These are phyloP conservation scores for Sussaba pulchella DNA, from an alignment of 2,888 invertebrate genomes.

Conservation along the genomic window DNA sequence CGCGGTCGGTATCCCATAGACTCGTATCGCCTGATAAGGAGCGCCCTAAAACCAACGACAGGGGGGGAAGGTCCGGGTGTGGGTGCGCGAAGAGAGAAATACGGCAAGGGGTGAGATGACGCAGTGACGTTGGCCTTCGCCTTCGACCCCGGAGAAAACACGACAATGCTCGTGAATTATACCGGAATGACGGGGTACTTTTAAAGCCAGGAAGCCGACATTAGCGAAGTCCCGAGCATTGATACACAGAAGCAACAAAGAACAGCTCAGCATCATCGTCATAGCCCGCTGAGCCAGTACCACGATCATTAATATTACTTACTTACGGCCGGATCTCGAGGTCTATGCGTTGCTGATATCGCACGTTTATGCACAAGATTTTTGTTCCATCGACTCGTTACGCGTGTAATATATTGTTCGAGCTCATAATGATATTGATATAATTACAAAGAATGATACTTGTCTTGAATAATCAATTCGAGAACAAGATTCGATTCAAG, in stretches of 20 bases:
- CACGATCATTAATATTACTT: slow-evolving; percentile 84
- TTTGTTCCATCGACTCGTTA: slow-evolving; percentile 16
- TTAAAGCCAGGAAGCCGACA: slow-evolving; percentile 83
- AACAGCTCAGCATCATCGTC: slow-evolving; percentile 72
- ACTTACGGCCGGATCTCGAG: slow-evolving; percentile 72
- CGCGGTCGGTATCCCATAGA: slow-evolving; percentile 48
- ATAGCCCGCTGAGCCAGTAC: slow-evolving; percentile 42
- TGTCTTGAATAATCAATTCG: too few species aligned
- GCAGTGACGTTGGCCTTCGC: slow-evolving; percentile 50
- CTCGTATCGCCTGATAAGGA: slow-evolving; percentile 71
- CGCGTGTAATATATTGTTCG: slow-evolving; percentile 25
- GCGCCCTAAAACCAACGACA: slow-evolving; percentile 48
- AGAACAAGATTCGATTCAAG: too few species aligned
- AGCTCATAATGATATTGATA: not conserved
- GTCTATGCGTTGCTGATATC: slow-evolving; percentile 51
- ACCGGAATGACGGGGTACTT: slow-evolving; percentile 83
- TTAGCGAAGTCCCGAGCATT: slow-evolving; percentile 80
- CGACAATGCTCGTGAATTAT: slow-evolving; percentile 84
- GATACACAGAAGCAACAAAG: slow-evolving; percentile 73
- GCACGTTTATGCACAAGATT: slow-evolving; percentile 50
- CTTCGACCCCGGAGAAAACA: slow-evolving; percentile 63
- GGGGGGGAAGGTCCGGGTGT: slow-evolving; percentile 31
- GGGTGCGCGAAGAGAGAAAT: slow-evolving; percentile 29
- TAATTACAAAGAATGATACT: not conserved
- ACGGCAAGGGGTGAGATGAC: slow-evolving; percentile 47